Conservation (phyloP, 1,140 invertebrate species). For the Ooceraea biroi region DNA sequence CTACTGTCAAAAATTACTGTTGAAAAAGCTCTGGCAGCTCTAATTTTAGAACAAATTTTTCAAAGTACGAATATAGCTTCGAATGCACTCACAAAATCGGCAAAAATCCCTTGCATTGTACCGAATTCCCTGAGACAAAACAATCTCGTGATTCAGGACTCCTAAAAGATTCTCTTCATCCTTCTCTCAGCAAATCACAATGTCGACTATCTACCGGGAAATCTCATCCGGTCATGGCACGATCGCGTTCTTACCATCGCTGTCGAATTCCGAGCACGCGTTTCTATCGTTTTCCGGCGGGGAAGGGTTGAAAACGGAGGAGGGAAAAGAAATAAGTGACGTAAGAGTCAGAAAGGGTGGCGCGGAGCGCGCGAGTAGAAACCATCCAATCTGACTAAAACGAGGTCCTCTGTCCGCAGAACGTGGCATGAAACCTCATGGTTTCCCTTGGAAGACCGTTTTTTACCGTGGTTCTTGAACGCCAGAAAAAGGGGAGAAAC, state of each 20-base stretch:
- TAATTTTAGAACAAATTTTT: background rate
- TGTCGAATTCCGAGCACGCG: slow-evolving; percentile 57
- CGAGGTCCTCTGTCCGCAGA: slow-evolving; percentile 64
- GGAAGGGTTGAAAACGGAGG: background rate
- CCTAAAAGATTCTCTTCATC: background rate
- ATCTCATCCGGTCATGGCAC: slow-evolving; percentile 51
- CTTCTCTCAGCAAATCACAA: slow-evolving; percentile 27
- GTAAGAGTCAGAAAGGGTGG: background rate
- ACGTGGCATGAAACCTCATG: slow-evolving; percentile 47
- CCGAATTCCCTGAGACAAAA: slow-evolving; percentile 4
- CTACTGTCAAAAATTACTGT: too few relatives aligned
- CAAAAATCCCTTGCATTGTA: slow-evolving; percentile 1
- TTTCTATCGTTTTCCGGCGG: slow-evolving; percentile 31
- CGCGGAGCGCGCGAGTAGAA: slow-evolving; percentile 29
- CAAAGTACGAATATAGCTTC: background rate
- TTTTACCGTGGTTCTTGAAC: background rate
- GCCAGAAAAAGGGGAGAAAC: background rate
- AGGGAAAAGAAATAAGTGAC: slow-evolving; percentile 27
- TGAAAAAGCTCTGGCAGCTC: too few relatives aligned
- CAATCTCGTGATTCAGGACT: slow-evolving; percentile 28
- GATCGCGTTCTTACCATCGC: slow-evolving; percentile 43
- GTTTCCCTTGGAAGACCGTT: slow-evolving; percentile 3
- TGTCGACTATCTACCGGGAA: slow-evolving; percentile 29
- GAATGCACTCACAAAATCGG: background rate
- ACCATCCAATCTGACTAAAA: slow-evolving; percentile 76